phyloP scores from a whole-genome alignment of 2,888 invertebrate genomes.

The Azorinus chamasolen region DNA sequence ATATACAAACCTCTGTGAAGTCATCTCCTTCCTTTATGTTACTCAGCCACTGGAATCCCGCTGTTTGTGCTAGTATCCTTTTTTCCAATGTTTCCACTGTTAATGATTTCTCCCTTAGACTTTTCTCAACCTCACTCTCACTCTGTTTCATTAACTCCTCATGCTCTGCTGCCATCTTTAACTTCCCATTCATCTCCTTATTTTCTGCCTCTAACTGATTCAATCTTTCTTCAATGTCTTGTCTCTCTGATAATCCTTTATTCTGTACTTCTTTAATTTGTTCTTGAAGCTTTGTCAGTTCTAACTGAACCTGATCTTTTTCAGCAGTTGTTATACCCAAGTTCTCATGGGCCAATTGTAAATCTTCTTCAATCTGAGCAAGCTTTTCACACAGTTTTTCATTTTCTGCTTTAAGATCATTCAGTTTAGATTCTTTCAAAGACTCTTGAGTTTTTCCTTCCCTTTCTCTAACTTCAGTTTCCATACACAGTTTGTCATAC shows the following conservation, averaged over 20 bases:
- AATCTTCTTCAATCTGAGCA: slow-evolving; percentile 42
- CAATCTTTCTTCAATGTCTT: slow-evolving; percentile 15
- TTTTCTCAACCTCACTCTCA: slow-evolving; percentile 33
- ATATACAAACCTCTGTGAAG: slow-evolving; percentile 41
- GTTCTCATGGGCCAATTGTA: slow-evolving; percentile 47
- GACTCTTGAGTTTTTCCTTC: slow-evolving; percentile 63
- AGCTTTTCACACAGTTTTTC: slow-evolving; percentile 42
- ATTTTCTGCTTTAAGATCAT: slow-evolving; percentile 37
- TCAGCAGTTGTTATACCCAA: slow-evolving; percentile 40
- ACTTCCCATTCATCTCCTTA: slow-evolving; percentile 49
- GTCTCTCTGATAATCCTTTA: slow-evolving; percentile 4
- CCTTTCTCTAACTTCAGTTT: slow-evolving; percentile 67
- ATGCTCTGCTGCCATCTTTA: slow-evolving; percentile 10
- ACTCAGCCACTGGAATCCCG: slow-evolving; percentile 56
- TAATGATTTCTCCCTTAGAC: slow-evolving; percentile 32
- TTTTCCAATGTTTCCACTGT: slow-evolving; percentile 33
- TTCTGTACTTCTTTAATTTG: slow-evolving; percentile 25
- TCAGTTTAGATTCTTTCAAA: slow-evolving; percentile 59
- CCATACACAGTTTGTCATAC: slow-evolving; percentile 70
- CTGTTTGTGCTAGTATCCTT: slow-evolving; percentile 38
- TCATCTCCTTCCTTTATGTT: slow-evolving; percentile 26
- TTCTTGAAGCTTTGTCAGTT: slow-evolving; percentile 25
- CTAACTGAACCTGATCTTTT: slow-evolving; percentile 21
- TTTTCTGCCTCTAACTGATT: slow-evolving; percentile 49
- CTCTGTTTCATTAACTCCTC: slow-evolving; percentile 37